Conservation (phyloP, 2,888 invertebrate genomes). For the Archaeoteleia sp. region DNA sequence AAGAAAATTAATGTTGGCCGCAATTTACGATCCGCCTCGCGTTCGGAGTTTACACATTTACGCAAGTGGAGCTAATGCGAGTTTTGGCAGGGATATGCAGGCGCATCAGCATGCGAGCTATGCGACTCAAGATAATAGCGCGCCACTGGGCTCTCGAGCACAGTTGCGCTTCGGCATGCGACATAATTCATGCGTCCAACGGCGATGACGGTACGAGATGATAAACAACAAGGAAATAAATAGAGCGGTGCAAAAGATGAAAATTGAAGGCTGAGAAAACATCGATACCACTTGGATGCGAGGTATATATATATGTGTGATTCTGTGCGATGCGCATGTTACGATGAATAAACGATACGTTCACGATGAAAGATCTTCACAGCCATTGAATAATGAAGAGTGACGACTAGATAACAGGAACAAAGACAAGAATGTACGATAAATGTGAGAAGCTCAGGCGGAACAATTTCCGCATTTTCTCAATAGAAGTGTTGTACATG, state of each 20-base stretch:
- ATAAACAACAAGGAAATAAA: slow-evolving; percentile 7
- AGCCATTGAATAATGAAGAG: slow-evolving; percentile 16
- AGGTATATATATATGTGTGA: too few relatives aligned
- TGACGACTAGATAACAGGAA: slow-evolving; percentile 2
- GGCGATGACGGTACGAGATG: neutral
- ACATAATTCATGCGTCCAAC: slow-evolving; percentile 22
- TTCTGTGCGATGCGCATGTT: slow-evolving; percentile 2
- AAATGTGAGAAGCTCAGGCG: too few relatives aligned
- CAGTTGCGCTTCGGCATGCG: slow-evolving; percentile 18
- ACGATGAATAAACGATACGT: slow-evolving; percentile 15
- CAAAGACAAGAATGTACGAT: slow-evolving; percentile 3
- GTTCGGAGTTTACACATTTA: slow-evolving; percentile 31
- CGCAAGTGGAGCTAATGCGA: slow-evolving; percentile 19
- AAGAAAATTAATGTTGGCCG: slow-evolving; percentile 43
- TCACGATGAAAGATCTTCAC: slow-evolving; percentile 3
- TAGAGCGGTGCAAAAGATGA: neutral
- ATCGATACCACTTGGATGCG: neutral
- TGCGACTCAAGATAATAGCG: slow-evolving; percentile 27
- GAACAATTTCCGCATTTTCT: slow-evolving; percentile 5
- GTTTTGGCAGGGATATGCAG: slow-evolving; percentile 10
- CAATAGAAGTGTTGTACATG: slow-evolving; percentile 5
- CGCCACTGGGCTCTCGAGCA: slow-evolving; percentile 14
- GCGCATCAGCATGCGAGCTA: slow-evolving; percentile 22
- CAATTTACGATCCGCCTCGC: slow-evolving; percentile 39
- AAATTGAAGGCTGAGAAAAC: slow-evolving; percentile 3